Conservation (phyloP, 2,888 invertebrate species). For the Pristionchus mayeri region DNA sequence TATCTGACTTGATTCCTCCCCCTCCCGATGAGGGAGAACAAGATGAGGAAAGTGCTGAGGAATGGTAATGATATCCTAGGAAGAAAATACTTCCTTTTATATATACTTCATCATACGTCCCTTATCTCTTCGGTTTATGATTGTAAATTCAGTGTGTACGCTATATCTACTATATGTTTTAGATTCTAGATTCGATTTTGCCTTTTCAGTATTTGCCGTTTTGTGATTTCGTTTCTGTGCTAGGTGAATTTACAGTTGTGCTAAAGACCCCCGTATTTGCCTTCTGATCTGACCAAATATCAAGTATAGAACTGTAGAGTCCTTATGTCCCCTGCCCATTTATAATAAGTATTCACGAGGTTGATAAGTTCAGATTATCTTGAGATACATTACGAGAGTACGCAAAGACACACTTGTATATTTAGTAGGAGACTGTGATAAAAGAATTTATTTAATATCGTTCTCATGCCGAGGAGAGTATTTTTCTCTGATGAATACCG, state of each 20-base stretch:
- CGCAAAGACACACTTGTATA: no score
- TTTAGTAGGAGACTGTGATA: slow-evolving; percentile 2
- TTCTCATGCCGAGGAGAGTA: not conserved
- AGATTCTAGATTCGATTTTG: not conserved
- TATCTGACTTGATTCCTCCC: slow-evolving; percentile 41
- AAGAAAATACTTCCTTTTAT: no score
- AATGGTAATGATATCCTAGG: no score
- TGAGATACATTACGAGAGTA: slow-evolving; percentile 28
- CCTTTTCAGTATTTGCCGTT: not conserved
- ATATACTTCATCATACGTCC: no score
- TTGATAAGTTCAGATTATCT: not conserved
- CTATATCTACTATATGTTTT: not conserved
- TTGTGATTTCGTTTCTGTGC: not conserved
- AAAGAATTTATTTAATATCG: not conserved
- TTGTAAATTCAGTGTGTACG: not conserved
- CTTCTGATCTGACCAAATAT: not conserved
- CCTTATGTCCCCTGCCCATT: no score
- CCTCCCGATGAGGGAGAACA: slow-evolving; percentile 32
- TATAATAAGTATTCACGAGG: not conserved
- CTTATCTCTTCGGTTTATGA: not conserved
- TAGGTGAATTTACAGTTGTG: not conserved
- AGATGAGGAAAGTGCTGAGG: not conserved
- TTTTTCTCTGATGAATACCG: not conserved
- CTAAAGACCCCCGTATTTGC: not conserved
- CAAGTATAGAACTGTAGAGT: not conserved